Evolutionary conservation across 2,113 vertebrate species (phyloP).

Genomic region (Mus pahari): DNA sequence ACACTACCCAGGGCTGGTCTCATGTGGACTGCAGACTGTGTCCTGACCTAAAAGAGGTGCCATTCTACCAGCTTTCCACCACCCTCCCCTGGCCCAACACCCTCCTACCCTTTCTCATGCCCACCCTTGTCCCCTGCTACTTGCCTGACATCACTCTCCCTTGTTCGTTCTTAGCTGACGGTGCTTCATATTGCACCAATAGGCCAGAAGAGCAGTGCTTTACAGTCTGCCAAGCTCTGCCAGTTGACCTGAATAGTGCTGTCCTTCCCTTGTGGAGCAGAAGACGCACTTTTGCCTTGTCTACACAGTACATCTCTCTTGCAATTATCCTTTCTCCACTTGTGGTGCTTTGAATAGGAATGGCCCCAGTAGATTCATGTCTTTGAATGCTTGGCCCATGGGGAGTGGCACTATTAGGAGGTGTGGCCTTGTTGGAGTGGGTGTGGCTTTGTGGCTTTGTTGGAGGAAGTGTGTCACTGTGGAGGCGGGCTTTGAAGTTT

Average conservation of each 20-base stretch:
- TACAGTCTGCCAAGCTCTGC: not conserved
- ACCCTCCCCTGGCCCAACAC: not conserved
- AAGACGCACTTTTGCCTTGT: not conserved
- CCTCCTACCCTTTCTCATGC: not conserved
- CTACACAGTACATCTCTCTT: not conserved
- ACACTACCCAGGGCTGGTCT: not conserved
- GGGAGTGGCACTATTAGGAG: too few relatives aligned
- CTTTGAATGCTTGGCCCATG: too few relatives aligned
- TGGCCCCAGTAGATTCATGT: too few relatives aligned
- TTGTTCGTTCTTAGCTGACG: not conserved
- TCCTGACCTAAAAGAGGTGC: not conserved
- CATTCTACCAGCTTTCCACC: not conserved
- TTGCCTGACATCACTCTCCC: not conserved
- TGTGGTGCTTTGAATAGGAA: too few relatives aligned
- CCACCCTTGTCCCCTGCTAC: not conserved
- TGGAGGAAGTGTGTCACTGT: too few relatives aligned
- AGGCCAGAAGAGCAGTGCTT: not conserved
- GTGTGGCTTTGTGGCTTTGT: too few relatives aligned
- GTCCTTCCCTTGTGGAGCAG: not conserved
- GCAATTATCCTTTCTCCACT: not conserved
- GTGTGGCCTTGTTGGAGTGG: too few relatives aligned
- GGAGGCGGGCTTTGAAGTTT: too few relatives aligned
- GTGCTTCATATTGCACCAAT: constrained; percentile 2
- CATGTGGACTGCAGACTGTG: not conserved
- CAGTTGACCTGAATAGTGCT: not conserved